Percentiles rank a stretch among this genome's conserved stretches.
phyloP scores from a whole-genome alignment of 2,797 vertebrate species.

The Taeniopygia guttata region DNA sequence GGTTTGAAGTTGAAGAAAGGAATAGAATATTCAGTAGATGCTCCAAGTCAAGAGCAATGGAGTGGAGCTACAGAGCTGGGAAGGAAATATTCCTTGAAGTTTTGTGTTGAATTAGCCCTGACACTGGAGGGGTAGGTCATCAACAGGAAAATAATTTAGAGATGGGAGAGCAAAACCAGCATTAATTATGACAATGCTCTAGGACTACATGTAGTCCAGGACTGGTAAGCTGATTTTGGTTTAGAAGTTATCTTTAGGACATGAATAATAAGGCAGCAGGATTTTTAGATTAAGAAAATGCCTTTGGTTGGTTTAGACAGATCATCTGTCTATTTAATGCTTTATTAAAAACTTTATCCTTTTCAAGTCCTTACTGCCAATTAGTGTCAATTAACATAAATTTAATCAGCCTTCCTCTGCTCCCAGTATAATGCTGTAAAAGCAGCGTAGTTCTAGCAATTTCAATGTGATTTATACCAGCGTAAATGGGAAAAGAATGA shows the following conservation, averaged over 20 bases:
- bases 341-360: slow-evolving; percentile 42
- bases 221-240: neutral
- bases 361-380: slow-evolving; percentile 21
- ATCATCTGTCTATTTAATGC: slow-evolving; percentile 26
- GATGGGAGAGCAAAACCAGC: neutral
- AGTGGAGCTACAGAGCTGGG: neutral
- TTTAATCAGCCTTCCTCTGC: slow-evolving; percentile 6
- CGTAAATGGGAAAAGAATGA: neutral
- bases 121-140: neutral
- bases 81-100: neutral
- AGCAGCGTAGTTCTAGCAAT: neutral
- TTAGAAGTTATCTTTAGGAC: neutral
- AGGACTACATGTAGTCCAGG: neutral
- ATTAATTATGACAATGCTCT: neutral
- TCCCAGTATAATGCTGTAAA: neutral
- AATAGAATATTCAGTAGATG: neutral
- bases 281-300: slow-evolving; percentile 23
- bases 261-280: neutral
- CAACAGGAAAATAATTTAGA: neutral
- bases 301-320: neutral
- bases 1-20: neutral
- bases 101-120: neutral
- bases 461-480: slow-evolving; percentile 10
- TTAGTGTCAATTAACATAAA: slow-evolving; percentile 45
- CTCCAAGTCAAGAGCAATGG: neutral